Conservation (phyloP, 2,888 invertebrate genomes). For the Watsonalla cultraria region DNA sequence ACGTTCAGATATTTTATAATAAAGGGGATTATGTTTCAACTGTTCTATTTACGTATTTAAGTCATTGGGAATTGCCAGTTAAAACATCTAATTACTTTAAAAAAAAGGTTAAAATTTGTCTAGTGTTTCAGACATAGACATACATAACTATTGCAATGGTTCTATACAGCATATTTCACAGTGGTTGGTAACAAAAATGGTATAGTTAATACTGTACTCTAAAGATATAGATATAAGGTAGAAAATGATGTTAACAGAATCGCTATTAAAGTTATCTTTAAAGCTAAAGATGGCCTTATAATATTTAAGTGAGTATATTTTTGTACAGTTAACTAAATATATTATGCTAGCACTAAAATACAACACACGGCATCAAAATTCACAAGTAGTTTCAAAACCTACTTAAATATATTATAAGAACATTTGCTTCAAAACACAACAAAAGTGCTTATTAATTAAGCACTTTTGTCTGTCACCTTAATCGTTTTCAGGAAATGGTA, state of each 20-base stretch:
- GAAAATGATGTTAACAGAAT: neutral
- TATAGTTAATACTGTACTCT: neutral
- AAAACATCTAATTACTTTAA: too few relatives aligned
- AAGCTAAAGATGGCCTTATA: slow-evolving; percentile 59
- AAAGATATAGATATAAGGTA: neutral
- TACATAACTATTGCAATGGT: too few relatives aligned
- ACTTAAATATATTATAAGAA: too few relatives aligned
- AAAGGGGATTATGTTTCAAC: too few relatives aligned
- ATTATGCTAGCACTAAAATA: neutral
- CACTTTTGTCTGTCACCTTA: neutral
- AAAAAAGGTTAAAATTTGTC: too few relatives aligned
- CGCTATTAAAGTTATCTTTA: slow-evolving; percentile 21
- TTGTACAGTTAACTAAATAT: slow-evolving; percentile 1
- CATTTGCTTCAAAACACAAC: too few relatives aligned
- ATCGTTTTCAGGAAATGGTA: neutral
- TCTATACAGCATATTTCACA: too few relatives aligned
- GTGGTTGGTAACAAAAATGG: neutral
- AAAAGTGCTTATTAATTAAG: neutral
- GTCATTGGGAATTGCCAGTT: too few relatives aligned
- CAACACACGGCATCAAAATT: neutral
- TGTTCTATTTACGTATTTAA: too few relatives aligned
- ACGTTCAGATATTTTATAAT: too few relatives aligned
- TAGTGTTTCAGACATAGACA: too few relatives aligned
- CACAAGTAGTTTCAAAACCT: too few relatives aligned
- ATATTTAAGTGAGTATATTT: slow-evolving; percentile 1